These are phyloP conservation scores for Paracentrotus lividus DNA, from an alignment of 53 echinoderm and acorn worm genomes.

Conservation along the genomic window DNA sequence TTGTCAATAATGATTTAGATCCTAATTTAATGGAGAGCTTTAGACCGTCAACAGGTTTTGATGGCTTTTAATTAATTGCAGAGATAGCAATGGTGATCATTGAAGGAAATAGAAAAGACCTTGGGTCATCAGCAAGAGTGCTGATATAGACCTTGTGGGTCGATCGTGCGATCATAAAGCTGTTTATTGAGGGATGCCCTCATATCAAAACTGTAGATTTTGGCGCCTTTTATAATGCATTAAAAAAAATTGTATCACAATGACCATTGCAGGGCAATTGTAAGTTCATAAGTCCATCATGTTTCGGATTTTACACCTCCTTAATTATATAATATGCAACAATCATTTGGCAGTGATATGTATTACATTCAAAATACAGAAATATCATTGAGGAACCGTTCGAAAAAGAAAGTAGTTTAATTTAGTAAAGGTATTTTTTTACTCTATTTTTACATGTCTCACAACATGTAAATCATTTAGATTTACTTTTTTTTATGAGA, in stretches of 20 bases:
- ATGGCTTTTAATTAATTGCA: slow-evolving; percentile 36
- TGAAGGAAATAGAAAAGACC: slow-evolving; percentile 23
- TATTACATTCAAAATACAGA: too few species aligned
- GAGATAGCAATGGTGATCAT: slow-evolving; percentile 46
- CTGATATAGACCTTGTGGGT: slow-evolving; percentile 3
- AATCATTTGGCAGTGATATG: too few species aligned
- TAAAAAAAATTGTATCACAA: too few species aligned
- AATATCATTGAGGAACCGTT: too few species aligned
- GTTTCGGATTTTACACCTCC: too few species aligned
- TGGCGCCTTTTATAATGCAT: slow-evolving; percentile 3
- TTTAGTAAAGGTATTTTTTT: too few species aligned
- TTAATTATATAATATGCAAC: neutral
- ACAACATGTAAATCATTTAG: neutral
- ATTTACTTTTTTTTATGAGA: neutral
- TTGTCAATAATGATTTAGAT: slow-evolving; percentile 21
- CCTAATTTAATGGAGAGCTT: slow-evolving; percentile 29
- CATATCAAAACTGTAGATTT: neutral
- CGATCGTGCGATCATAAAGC: neutral
- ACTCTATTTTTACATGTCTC: too few species aligned
- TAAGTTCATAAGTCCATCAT: neutral
- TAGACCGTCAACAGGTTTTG: slow-evolving; percentile 14
- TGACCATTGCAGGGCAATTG: neutral
- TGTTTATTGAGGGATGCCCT: slow-evolving; percentile 29
- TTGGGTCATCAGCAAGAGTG: neutral
- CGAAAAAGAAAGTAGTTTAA: too few species aligned